Percentiles rank a stretch among this genome's conserved stretches.
phyloP scores from a whole-genome alignment of 2,797 vertebrate species.

The Mus spretus region DNA sequence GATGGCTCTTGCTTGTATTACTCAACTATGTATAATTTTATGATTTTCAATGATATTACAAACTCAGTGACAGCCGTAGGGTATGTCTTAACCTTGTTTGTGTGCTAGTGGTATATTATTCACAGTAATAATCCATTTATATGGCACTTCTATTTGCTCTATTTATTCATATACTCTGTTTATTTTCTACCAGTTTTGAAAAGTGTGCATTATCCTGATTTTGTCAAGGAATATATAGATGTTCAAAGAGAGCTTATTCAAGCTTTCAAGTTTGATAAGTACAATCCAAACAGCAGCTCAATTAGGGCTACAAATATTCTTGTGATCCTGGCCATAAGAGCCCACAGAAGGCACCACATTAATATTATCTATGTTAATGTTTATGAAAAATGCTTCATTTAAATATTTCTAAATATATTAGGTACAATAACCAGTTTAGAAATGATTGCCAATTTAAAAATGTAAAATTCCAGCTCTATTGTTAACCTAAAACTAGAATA shows the following conservation, averaged over 20 bases:
- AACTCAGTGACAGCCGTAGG: not conserved
- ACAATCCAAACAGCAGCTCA: not conserved
- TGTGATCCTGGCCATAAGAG: not conserved
- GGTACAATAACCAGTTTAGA: not conserved
- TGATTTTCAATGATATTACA: not conserved
- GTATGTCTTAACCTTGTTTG: not conserved
- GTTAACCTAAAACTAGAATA: not conserved
- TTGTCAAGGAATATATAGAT: not conserved
- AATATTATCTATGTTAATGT: not conserved
- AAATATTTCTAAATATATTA: not conserved
- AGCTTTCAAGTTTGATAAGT: not conserved
- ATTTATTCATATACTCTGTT: not conserved
- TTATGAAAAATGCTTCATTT: not conserved
- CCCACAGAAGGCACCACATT: not conserved
- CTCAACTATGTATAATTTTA: not conserved
- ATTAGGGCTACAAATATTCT: not conserved
- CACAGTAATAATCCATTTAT: not conserved
- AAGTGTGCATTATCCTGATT: not conserved
- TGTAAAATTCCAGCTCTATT: not conserved
- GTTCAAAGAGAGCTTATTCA: not conserved
- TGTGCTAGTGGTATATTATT: not conserved
- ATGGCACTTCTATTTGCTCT: not conserved
- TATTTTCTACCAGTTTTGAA: not conserved
- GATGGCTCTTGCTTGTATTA: not conserved
- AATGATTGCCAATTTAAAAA: not conserved